Percentiles rank a stretch among this genome's conserved stretches.
phyloP scores from a whole-genome alignment of 37 sponge, comb jelly and placozoan genomes.

The Hexactinellida sp. region DNA sequence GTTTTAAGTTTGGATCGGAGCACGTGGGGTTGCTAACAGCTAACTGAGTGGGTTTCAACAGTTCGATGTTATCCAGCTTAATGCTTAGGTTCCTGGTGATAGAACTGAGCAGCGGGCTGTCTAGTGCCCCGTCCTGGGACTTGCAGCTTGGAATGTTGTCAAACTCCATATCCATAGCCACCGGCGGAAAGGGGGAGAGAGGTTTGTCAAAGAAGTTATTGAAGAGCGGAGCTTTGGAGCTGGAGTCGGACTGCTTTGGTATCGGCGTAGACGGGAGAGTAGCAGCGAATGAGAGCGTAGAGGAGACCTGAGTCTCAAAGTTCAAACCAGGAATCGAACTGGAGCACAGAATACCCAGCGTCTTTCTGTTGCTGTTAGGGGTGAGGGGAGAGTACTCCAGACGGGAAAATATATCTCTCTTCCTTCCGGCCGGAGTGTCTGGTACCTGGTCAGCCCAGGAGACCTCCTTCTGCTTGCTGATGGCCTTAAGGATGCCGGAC shows the following conservation, averaged over 20 bases:
- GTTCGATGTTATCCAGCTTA: neutral
- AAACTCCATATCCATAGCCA: neutral
- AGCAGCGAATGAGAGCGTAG: neutral
- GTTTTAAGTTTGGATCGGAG: neutral
- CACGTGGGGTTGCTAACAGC: too few relatives aligned
- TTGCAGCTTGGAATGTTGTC: neutral
- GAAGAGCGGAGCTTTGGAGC: neutral
- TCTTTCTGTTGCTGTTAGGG: conserved; percentile 4
- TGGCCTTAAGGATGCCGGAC: neutral
- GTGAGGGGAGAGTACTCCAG: neutral
- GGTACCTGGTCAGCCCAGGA: neutral
- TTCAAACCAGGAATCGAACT: neutral
- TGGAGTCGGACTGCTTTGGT: neutral
- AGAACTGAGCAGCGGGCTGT: neutral
- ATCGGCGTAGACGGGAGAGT: neutral
- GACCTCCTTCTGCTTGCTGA: neutral
- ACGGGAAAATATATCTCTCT: neutral
- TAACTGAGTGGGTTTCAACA: neutral
- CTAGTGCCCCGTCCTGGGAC: neutral
- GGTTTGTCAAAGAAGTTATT: neutral
- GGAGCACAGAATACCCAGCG: neutral
- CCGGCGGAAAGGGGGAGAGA: neutral
- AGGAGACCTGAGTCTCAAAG: neutral
- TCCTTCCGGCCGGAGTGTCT: neutral
- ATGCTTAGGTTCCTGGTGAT: neutral